These are phyloP conservation scores for Columba janthina DNA, from an alignment of 2,113 vertebrate species.

Conservation along the genomic window DNA sequence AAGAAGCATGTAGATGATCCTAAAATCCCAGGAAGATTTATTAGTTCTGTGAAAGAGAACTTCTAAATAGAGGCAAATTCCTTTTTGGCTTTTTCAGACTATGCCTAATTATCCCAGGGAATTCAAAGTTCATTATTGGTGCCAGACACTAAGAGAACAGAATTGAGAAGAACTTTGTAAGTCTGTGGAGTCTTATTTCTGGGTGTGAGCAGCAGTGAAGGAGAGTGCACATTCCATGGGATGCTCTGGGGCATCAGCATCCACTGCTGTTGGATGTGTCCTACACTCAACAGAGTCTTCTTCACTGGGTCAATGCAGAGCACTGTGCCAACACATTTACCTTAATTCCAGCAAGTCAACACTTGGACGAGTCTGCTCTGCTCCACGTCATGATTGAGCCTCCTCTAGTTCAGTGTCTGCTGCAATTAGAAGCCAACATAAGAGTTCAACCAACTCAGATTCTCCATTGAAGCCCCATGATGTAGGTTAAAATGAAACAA, in stretches of 20 bases:
- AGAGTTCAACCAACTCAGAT: neutral
- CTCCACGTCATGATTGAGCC: accelerated
- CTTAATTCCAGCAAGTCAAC: neutral
- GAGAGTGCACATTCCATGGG: neutral
- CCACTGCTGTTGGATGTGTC: neutral
- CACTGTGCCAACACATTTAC: neutral
- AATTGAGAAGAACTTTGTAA: neutral
- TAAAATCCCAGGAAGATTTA: neutral
- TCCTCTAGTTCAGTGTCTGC: neutral
- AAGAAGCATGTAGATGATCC: neutral
- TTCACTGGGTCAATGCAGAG: neutral
- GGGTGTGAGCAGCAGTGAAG: neutral
- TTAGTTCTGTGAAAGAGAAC: neutral
- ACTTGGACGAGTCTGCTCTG: accelerated
- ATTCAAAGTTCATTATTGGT: neutral
- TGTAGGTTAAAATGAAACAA: neutral
- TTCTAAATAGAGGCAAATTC: neutral
- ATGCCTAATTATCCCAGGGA: neutral
- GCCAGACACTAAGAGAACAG: neutral
- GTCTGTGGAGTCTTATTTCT: neutral
- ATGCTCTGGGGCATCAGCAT: neutral
- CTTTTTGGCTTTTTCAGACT: neutral
- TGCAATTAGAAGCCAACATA: neutral
- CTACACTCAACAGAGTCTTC: accelerated
- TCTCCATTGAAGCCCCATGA: accelerated